These are phyloP conservation scores for Sebastes kiyomatsui DNA, from an alignment of 2,797 vertebrate species.

Conservation along the genomic window DNA sequence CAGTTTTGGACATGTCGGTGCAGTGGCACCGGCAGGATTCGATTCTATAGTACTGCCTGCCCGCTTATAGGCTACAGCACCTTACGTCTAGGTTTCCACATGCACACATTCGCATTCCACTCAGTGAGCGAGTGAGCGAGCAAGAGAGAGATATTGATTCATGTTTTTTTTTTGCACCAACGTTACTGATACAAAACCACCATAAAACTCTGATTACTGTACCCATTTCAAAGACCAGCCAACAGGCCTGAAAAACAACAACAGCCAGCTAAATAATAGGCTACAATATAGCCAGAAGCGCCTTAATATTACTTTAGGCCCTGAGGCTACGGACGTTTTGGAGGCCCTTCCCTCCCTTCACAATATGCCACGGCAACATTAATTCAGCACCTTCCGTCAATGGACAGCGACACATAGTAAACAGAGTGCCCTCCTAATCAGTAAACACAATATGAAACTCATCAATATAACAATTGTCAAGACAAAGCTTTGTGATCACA, in stretches of 20 bases:
- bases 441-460: not conserved
- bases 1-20: conserved; percentile 55
- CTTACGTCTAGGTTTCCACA: not conserved
- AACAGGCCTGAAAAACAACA: not conserved
- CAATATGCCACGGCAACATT: not conserved
- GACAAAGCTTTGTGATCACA: not conserved
- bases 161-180: not conserved
- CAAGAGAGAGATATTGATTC: not conserved
- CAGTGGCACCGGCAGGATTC: not conserved
- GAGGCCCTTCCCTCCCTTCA: not conserved
- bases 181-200: not conserved
- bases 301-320: not conserved
- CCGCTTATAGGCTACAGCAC: not conserved
- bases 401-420: not conserved
- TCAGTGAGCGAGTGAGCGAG: not conserved
- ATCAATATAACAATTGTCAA: not conserved
- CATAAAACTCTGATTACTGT: not conserved
- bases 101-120: not conserved
- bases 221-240: not conserved
- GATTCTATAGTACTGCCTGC: not conserved
- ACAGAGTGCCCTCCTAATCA: not conserved
- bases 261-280: not conserved
- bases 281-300: not conserved
- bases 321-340: not conserved
- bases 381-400: not conserved